A percentile compares a stretch with the other conserved stretches of the same genome.
phyloP scores from a whole-genome alignment of 1,140 invertebrate genomes.

The Tachypleus tridentatus region DNA sequence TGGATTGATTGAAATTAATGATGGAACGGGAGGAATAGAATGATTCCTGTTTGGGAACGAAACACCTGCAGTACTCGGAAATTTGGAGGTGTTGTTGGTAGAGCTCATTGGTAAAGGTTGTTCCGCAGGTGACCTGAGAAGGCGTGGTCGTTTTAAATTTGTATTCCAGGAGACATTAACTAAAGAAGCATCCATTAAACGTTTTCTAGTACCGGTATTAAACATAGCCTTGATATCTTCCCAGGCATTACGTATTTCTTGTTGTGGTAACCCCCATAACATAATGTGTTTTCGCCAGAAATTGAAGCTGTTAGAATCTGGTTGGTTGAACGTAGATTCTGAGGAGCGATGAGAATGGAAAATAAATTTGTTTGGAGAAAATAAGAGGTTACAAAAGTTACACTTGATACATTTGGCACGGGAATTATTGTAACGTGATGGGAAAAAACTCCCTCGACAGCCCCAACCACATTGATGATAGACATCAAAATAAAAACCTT shows the following conservation, averaged over 20 bases:
- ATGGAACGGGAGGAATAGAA: background rate
- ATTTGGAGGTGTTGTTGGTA: conserved; percentile 4
- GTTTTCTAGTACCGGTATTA: conserved; percentile 85
- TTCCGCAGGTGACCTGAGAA: background rate
- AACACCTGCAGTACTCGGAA: conserved; percentile 5
- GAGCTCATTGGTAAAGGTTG: conserved; percentile 3
- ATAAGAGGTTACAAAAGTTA: conserved; percentile 75
- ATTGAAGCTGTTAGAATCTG: conserved; percentile 93
- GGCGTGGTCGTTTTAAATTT: background rate
- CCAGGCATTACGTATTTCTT: conserved; percentile 50
- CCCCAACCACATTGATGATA: conserved; percentile 92
- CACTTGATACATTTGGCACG: conserved; percentile 90
- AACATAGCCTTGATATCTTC: conserved; percentile 97
- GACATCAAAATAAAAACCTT: conserved; percentile 88
- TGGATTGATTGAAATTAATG: background rate
- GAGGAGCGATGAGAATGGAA: conserved; percentile 87
- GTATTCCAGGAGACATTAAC: conserved; percentile 9
- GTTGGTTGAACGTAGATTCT: conserved; percentile 70
- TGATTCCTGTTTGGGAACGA: conserved; percentile 5
- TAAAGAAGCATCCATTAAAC: conserved; percentile 44
- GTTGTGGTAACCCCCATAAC: conserved; percentile 59
- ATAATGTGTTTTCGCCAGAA: conserved; percentile 91
- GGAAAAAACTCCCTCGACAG: conserved; percentile 80
- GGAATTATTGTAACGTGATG: conserved; percentile 47
- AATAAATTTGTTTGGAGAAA: conserved; percentile 96